phyloP scores from a whole-genome alignment of 1,140 invertebrate species.

The Patella vulgata region DNA sequence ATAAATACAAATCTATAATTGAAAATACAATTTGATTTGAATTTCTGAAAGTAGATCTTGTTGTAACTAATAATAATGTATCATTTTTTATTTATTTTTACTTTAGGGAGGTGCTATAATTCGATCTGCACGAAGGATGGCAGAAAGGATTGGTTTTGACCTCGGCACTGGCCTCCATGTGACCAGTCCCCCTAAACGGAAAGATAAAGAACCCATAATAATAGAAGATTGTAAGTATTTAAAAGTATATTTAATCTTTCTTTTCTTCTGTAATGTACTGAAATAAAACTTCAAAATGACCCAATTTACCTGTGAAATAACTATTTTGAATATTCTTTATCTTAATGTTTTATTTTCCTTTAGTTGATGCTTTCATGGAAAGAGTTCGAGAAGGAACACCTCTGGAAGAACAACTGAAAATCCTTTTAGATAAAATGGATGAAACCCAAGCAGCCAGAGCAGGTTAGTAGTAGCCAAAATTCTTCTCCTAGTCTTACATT shows the following conservation, averaged over 20 bases:
- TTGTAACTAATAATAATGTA: too few relatives aligned
- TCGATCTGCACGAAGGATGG: conserved; percentile 78
- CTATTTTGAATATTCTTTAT: too few relatives aligned
- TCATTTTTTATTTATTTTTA: conserved; percentile 9
- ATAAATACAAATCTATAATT: too few relatives aligned
- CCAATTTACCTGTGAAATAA: too few relatives aligned
- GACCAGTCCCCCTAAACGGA: conserved; percentile 49
- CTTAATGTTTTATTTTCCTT: conserved; percentile 27
- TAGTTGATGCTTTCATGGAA: conserved; percentile 58
- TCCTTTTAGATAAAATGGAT: conserved; percentile 65
- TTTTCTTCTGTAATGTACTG: too few relatives aligned
- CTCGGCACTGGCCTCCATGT: conserved; percentile 66
- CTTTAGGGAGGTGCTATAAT: conserved; percentile 77
- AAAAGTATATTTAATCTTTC: conserved; percentile 5
- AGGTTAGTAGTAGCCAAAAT: too few relatives aligned
- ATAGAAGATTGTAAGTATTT: conserved; percentile 61
- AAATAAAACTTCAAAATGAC: too few relatives aligned
- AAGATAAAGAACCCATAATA: conserved; percentile 51
- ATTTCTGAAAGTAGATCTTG: too few relatives aligned
- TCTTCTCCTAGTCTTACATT: too few relatives aligned
- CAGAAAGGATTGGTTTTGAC: conserved; percentile 76
- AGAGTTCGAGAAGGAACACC: conserved; percentile 52
- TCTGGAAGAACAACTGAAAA: conserved; percentile 64
- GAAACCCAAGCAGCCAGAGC: conserved; percentile 24
- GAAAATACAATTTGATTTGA: too few relatives aligned